Conservation (phyloP, 2,888 invertebrate genomes). For the Crocallis elinguaria region DNA sequence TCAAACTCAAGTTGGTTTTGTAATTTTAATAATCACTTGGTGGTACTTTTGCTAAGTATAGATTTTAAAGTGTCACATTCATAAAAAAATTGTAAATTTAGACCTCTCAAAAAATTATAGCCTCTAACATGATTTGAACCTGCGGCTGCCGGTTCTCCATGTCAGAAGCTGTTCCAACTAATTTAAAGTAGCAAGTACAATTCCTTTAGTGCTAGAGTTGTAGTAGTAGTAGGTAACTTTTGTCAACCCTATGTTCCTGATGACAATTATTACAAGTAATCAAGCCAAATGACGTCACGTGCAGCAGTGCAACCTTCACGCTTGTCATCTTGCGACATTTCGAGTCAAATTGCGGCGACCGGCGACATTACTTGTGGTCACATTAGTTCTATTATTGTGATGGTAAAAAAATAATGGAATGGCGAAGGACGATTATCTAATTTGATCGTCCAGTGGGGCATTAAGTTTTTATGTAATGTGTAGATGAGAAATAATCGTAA, state of each 20-base stretch:
- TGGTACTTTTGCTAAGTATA: too few relatives aligned
- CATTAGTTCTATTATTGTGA: slow-evolving; percentile 49
- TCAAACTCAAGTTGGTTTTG: too few relatives aligned
- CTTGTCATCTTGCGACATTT: slow-evolving; percentile 64
- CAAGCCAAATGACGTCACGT: slow-evolving; percentile 72
- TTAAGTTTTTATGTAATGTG: slow-evolving; percentile 17
- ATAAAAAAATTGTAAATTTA: too few relatives aligned
- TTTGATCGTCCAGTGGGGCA: slow-evolving; percentile 36
- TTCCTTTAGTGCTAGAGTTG: too few relatives aligned
- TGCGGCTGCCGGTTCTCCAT: too few relatives aligned
- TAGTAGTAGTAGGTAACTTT: too few relatives aligned
- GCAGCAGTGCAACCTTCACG: slow-evolving; percentile 73
- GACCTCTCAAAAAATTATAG: too few relatives aligned
- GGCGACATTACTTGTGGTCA: slow-evolving; percentile 58
- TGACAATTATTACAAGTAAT: slow-evolving; percentile 69
- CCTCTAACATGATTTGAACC: too few relatives aligned
- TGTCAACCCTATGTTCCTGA: slow-evolving; percentile 61
- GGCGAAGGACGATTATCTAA: slow-evolving; percentile 39
- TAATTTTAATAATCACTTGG: too few relatives aligned
- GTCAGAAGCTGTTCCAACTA: too few relatives aligned
- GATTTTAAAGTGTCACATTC: too few relatives aligned
- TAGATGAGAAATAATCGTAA: slow-evolving; percentile 3
- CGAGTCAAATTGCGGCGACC: slow-evolving; percentile 52
- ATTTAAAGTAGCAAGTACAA: too few relatives aligned
- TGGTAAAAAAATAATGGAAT: slow-evolving; percentile 32